Conservation (phyloP, 2,888 invertebrate species). For the Vanessa cardui region DNA sequence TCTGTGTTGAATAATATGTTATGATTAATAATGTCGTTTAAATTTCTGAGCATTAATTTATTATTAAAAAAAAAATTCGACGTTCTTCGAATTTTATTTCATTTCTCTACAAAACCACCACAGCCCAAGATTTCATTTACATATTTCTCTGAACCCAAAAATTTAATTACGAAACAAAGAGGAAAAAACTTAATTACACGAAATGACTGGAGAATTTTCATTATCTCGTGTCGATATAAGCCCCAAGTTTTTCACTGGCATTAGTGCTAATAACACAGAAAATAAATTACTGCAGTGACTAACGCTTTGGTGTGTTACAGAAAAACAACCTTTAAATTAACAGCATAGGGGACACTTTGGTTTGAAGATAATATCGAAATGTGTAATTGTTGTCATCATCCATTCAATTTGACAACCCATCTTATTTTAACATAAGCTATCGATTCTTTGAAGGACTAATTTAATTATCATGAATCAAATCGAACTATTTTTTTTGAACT, state of each 20-base stretch:
- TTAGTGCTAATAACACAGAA: conserved; percentile 36
- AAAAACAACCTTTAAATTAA: conserved; percentile 36
- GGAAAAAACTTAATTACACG: conserved; percentile 34
- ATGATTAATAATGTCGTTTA: no score
- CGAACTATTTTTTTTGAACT: no score
- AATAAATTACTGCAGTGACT: conserved; percentile 37
- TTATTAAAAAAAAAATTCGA: no score
- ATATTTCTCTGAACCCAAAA: conserved; percentile 12
- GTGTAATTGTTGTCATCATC: conserved; percentile 7
- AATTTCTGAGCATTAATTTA: no score
- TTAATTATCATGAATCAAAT: background rate
- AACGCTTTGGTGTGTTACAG: conserved; percentile 51
- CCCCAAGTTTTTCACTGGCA: conserved; percentile 31
- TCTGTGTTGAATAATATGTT: no score
- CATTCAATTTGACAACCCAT: conserved; percentile 18
- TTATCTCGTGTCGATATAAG: conserved; percentile 35
- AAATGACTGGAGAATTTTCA: conserved; percentile 40
- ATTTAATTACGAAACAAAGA: conserved; percentile 21
- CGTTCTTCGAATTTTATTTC: no score
- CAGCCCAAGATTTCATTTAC: conserved; percentile 8
- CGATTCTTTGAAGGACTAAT: background rate
- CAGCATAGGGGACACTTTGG: conserved; percentile 9
- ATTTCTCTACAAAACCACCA: no score
- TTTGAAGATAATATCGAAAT: background rate
- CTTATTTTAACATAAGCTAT: conserved; percentile 11